Percentiles rank a stretch among this genome's conserved stretches.
Evolutionary conservation across 1,140 invertebrate genomes (phyloP).

Genomic region (Scaptodrosophila lebanonensis): DNA sequence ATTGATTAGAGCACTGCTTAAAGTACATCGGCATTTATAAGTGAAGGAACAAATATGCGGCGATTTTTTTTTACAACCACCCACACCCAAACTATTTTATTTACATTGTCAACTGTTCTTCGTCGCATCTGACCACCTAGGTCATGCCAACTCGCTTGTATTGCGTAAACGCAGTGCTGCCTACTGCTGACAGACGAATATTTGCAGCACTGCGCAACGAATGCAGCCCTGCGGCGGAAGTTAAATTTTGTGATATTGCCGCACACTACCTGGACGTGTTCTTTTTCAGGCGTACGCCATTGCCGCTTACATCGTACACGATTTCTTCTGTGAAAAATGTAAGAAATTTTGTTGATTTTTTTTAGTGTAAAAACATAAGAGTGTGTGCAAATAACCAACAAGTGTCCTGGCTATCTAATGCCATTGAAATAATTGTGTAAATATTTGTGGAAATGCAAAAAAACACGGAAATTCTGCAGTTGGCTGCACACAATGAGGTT

Average conservation of each 20-base stretch:
- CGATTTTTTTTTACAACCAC: no score
- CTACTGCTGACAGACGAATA: not conserved
- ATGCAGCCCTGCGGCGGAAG: constrained; percentile 58
- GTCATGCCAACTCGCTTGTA: not conserved
- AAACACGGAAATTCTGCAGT: constrained; percentile 3
- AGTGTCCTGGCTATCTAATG: no score
- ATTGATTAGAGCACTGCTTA: no score
- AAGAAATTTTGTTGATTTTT: constrained; percentile 50
- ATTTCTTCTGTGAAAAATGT: constrained; percentile 75
- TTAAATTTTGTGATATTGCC: constrained; percentile 38
- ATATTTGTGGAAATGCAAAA: not conserved
- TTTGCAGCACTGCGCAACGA: constrained; percentile 37
- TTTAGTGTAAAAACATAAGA: constrained; percentile 30
- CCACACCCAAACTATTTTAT: constrained; percentile 5
- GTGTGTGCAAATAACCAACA: constrained; percentile 1
- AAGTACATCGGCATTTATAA: not conserved
- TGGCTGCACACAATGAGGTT: constrained; percentile 57
- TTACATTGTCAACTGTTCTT: constrained; percentile 32
- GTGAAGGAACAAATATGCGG: constrained; percentile 45
- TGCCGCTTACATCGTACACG: constrained; percentile 71
- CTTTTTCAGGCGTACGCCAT: constrained; percentile 77
- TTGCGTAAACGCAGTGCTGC: not conserved
- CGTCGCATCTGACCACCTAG: constrained; percentile 29
- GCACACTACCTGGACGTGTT: constrained; percentile 72
- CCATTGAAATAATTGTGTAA: no score